Evolutionary conservation across 2,113 vertebrate genomes (phyloP), one percentile per base, ranked within the genome.

Genomic region (Boleophthalmus pectinirostris): DNA sequence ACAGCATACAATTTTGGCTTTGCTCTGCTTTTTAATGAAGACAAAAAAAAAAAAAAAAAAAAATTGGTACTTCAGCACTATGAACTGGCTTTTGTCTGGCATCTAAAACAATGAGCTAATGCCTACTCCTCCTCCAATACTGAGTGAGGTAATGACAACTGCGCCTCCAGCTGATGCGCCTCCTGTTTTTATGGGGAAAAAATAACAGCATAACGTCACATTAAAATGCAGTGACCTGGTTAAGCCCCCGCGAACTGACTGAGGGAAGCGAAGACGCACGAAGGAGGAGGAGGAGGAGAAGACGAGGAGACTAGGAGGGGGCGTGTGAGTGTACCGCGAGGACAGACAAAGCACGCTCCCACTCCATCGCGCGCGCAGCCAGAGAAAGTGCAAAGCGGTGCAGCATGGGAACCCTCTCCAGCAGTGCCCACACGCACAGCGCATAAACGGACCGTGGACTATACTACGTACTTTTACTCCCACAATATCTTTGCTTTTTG

Each of bases 151-250:
- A 61, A 61, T 61, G 58, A 14, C 57, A 60, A 25, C 24, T 20
- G 60, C 18, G 60, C 60, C 10, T 61, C 18, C 29, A 20, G 18
- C 24, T 33, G 60, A 38, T 64, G 15, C 8, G 4, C 25, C 58
- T 61, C 13, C 61, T 38, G 29, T 43, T 38, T 64, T 64, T 64
- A 64, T 12, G 23, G 56, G 21, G 23, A 38, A 20, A 63, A 64
- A n/a, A 64, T n/a, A 38, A 64, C 16, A 38, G 61, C 87, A 90
- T 90, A 88, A 90, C 91, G 94, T 95, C 94, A 93, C 94, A 95
- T 95, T 91, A 96, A 43, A 43, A 95, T 95, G 95, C 94, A 93
- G 93, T 98, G 97, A 97, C 96, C 96, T 96, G 96, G 90, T 96
- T 98, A 93, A 93, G 84, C 94, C 93, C 89, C 90, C 82, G 16